Evolutionary conservation across 2,113 vertebrate genomes (phyloP).

Genomic region (Pagrus major): DNA sequence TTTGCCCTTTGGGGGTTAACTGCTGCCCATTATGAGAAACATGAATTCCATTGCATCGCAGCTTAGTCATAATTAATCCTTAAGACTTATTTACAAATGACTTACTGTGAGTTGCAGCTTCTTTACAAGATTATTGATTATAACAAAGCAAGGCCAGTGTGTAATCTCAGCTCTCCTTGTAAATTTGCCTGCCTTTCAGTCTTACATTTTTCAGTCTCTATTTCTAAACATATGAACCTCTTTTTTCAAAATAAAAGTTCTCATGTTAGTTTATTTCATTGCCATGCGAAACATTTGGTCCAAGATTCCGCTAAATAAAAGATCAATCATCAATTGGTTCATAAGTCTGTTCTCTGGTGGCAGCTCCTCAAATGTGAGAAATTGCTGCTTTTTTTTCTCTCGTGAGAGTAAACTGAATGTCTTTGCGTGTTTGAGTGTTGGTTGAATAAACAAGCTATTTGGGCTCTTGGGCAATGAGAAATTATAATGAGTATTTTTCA

Average conservation of each 20-base stretch:
- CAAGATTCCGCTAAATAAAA: neutral
- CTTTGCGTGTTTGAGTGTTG: neutral
- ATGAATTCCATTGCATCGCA: conserved; percentile 3
- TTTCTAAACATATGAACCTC: neutral
- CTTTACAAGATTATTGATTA: conserved; percentile 39
- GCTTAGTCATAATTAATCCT: conserved; percentile 31
- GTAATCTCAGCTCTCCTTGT: conserved; percentile 22
- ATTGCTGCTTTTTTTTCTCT: neutral
- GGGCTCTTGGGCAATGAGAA: neutral
- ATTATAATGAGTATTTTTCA: neutral
- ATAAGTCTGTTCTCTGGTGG: neutral
- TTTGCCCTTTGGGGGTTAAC: neutral
- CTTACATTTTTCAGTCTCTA: neutral
- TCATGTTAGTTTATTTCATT: neutral
- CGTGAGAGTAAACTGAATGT: neutral
- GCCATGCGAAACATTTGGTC: neutral
- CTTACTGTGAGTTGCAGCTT: conserved; percentile 14
- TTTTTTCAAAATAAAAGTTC: neutral
- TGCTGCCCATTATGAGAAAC: neutral
- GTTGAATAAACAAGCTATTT: neutral
- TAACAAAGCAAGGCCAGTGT: conserved; percentile 30
- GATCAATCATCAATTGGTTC: neutral
- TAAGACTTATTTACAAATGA: conserved; percentile 30
- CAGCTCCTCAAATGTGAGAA: neutral
- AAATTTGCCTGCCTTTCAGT: neutral